A percentile compares a stretch with the other conserved stretches of the same genome.
Evolutionary conservation across 2,113 vertebrate genomes (phyloP).

Genomic region (Macroglossus sobrinus): DNA sequence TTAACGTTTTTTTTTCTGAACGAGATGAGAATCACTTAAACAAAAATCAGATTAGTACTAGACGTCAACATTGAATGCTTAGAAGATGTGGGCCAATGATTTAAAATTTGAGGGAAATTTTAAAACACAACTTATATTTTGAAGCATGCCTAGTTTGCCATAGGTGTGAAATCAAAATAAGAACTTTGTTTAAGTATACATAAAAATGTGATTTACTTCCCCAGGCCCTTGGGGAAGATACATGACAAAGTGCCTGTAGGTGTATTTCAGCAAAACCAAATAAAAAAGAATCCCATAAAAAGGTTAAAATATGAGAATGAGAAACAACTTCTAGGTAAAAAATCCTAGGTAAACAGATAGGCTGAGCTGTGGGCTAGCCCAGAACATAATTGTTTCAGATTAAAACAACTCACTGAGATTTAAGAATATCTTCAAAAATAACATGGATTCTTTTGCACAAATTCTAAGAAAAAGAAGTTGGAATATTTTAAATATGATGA

Average conservation of each 20-base stretch:
- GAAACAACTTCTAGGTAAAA: neutral
- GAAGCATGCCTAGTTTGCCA: neutral
- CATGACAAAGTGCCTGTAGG: neutral
- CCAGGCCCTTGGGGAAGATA: neutral
- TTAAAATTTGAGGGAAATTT: neutral
- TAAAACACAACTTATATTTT: neutral
- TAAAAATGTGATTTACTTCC: neutral
- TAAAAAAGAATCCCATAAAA: neutral
- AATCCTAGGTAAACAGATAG: neutral
- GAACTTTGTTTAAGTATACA: neutral
- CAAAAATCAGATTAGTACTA: neutral
- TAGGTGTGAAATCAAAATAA: neutral
- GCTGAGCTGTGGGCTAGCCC: neutral
- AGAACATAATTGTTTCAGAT: neutral
- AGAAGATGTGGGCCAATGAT: neutral
- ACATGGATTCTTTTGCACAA: neutral
- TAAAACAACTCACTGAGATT: neutral
- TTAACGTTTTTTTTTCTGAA: neutral
- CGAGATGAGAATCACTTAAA: neutral
- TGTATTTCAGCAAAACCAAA: neutral
- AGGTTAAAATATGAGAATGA: neutral
- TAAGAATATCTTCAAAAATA: neutral
- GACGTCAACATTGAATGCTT: neutral
- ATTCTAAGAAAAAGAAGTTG: neutral
- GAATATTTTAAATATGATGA: neutral